phyloP scores from a whole-genome alignment of 2,888 invertebrate genomes.

The Scrobipalpa atriplicella region DNA sequence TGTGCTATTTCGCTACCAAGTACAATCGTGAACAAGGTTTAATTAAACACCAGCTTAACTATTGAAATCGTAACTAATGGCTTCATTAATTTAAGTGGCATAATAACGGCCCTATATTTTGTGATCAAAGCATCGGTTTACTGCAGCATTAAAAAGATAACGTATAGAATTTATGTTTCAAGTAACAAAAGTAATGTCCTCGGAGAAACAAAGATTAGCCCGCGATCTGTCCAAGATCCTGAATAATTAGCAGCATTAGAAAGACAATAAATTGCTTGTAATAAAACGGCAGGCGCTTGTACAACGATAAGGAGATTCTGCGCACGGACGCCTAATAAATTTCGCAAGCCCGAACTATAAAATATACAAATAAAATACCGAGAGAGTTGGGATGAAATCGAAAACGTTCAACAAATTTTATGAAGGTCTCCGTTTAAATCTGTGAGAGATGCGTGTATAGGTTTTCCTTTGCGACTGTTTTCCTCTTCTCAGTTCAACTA shows the following conservation, averaged over 20 bases:
- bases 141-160: slow-evolving; percentile 20
- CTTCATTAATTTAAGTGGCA: neutral
- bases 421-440: neutral
- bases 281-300: slow-evolving; percentile 32
- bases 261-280: slow-evolving; percentile 36
- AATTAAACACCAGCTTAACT: neutral
- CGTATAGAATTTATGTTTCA: slow-evolving; percentile 5
- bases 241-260: slow-evolving; percentile 35
- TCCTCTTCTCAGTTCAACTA: too few species aligned
- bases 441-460: neutral
- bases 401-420: slow-evolving; percentile 24
- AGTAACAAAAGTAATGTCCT: slow-evolving; percentile 23
- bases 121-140: neutral
- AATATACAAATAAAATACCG: slow-evolving; percentile 24
- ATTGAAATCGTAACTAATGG: neutral
- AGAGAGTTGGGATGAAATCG: slow-evolving; percentile 12
- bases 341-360: slow-evolving; percentile 26
- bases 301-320: slow-evolving; percentile 29
- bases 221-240: slow-evolving; percentile 33
- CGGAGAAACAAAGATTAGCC: slow-evolving; percentile 19
- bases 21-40: neutral
- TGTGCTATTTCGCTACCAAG: too few species aligned
- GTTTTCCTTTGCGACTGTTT: too few species aligned
- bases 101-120: neutral
- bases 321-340: slow-evolving; percentile 28